Percentiles rank a stretch among this genome's conserved stretches.
Evolutionary conservation across 2,113 vertebrate genomes (phyloP).

Genomic region (Grammomys surdaster): DNA sequence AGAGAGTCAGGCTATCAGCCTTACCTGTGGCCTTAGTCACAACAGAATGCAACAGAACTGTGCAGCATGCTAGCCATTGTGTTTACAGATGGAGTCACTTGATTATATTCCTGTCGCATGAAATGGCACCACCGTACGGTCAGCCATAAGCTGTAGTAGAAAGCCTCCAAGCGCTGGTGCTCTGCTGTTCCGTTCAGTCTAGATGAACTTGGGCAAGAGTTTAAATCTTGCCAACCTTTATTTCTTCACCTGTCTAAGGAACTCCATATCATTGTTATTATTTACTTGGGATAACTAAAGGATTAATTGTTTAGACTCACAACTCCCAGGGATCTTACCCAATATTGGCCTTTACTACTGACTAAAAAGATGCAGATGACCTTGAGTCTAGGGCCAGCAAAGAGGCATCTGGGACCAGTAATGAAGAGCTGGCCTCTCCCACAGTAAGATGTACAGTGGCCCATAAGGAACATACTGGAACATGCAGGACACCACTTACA

Average conservation of each 20-base stretch:
- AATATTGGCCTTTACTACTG: background rate
- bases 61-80: accelerated
- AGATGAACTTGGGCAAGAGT: background rate
- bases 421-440: background rate
- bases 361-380: background rate
- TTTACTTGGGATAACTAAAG: background rate
- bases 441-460: too few relatives aligned
- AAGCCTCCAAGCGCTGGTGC: background rate
- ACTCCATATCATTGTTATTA: background rate
- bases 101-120: background rate
- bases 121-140: background rate
- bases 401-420: background rate
- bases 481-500: background rate
- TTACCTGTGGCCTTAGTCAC: background rate
- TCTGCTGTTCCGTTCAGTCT: background rate
- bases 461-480: background rate
- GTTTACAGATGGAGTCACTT: background rate
- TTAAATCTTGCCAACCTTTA: background rate
- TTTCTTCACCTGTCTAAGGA: background rate
- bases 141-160: background rate
- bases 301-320: background rate
- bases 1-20: background rate
- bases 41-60: background rate
- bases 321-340: background rate
- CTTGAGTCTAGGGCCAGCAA: background rate